Evolutionary conservation across 2,888 invertebrate species (phyloP).

Genomic region (Aspidiotus destructor): DNA sequence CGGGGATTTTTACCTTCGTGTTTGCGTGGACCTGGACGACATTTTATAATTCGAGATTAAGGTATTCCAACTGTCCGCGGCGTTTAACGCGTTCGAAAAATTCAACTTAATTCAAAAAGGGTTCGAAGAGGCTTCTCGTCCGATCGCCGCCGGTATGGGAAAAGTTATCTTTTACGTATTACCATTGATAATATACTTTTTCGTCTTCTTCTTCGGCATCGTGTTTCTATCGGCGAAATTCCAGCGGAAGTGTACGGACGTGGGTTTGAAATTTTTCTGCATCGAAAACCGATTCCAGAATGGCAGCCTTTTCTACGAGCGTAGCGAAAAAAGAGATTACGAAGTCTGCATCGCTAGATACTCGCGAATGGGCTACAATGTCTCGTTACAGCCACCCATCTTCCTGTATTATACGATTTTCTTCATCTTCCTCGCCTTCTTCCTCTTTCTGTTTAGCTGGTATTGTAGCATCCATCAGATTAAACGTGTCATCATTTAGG

Average conservation of each 20-base stretch:
- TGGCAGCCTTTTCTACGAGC: conserved; percentile 11
- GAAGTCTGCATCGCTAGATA: conserved; percentile 14
- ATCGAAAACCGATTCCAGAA: conserved; percentile 12
- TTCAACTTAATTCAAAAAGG: too few relatives aligned
- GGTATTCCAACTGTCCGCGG: too few relatives aligned
- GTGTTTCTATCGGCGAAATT: conserved; percentile 19
- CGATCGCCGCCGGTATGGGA: neutral
- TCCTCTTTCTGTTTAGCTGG: conserved; percentile 11
- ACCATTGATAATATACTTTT: conserved; percentile 20
- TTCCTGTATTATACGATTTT: conserved; percentile 6
- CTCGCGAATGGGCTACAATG: neutral
- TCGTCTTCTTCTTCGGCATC: conserved; percentile 24
- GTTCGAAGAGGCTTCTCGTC: too few relatives aligned
- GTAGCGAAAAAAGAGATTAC: conserved; percentile 2
- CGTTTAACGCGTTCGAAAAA: too few relatives aligned
- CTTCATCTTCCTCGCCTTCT: conserved; percentile 5
- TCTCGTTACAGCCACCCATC: neutral
- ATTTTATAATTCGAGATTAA: too few relatives aligned
- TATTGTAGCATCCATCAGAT: conserved; percentile 14
- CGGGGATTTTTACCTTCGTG: too few relatives aligned
- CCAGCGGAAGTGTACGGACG: conserved; percentile 20
- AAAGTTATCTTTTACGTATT: conserved; percentile 19
- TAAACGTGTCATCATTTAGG: neutral
- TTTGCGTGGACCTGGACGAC: too few relatives aligned
- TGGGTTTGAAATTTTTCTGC: conserved; percentile 22